Evolutionary conservation across 2,797 vertebrate genomes (phyloP), one percentile per base, ranked within the genome.

Genomic region (Menidia menidia): DNA sequence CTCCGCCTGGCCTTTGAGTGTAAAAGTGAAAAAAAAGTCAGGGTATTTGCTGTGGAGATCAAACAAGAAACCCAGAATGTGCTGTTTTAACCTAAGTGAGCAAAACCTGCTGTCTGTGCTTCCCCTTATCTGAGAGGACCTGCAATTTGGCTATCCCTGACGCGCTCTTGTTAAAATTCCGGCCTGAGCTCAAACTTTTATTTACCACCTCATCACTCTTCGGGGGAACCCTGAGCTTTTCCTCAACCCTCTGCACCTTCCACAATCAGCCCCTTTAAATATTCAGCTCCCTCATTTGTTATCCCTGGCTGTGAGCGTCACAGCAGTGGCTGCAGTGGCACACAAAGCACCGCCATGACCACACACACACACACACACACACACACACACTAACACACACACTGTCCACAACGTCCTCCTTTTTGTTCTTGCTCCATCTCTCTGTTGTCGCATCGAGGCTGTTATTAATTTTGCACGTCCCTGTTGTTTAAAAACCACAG

Each of bases 91-190:
- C 48, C 61, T 77, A 62, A 76, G 48, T 15, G 48, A 65, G 71
- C 32, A 65, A 81, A 75, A 69, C 67, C 25, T 25, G 25, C 25
- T 2, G 75, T 73, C 11, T 62, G 69, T 64, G 81, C 54, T 62
- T 72, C 68, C 41, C 75, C 65, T 83, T 66, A 76, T 82, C 74
- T 72, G 67, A 73, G 88, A 85, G 78, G 80, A 84, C 72, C 86
- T 85, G 84, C 69, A 32, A 82, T 68, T 39, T 77, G 81, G 68
- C 75, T 84, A 83, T 80, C 83, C 73, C 25, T 15, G 13, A 77
- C 62, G 68, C 81, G 64, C 33, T 66, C 87, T 89, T 82, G 91
- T 92, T 92, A 86, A 81, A 79, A 90, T 87, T 57, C 89, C 60
- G 60, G 52, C n/a, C 75, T 13, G 65, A 88, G 80, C 76, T 80